Evolutionary conservation across 2,113 vertebrate species (phyloP).

Genomic region (Edolisoma coerulescens): DNA sequence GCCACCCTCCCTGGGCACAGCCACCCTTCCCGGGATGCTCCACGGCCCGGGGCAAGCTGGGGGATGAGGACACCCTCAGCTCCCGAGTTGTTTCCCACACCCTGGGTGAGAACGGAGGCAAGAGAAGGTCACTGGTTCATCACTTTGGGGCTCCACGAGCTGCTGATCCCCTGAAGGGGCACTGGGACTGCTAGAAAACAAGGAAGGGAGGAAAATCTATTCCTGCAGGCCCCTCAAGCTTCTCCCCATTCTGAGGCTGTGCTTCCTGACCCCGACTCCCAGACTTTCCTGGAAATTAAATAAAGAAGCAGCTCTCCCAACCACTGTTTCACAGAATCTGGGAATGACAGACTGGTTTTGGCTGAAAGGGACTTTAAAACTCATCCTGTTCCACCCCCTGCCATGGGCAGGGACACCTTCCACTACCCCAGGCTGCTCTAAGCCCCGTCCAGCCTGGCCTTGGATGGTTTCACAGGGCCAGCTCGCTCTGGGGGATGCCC

Average conservation of each 20-base stretch:
- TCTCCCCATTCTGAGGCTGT: not conserved
- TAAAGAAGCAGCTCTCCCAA: not conserved
- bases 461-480: not conserved
- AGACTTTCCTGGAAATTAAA: not conserved
- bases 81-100: not conserved
- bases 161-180: not conserved
- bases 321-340: fast-evolving
- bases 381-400: not conserved
- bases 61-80: not conserved
- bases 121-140: not conserved
- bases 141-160: fast-evolving
- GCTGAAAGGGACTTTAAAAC: not conserved
- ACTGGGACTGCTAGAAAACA: not conserved
- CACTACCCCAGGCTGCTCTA: not conserved
- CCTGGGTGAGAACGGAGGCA: fast-evolving
- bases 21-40: fast-evolving
- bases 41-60: fast-evolving
- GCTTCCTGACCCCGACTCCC: not conserved
- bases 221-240: not conserved
- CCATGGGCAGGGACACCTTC: not conserved
- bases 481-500: fast-evolving
- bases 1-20: not conserved
- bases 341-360: not conserved
- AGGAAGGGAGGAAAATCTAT: not conserved
- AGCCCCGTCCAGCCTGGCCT: not conserved